Base-by-base conservation (phyloP, 2,113 vertebrate species). In the Varanus komodoensis region DNA sequence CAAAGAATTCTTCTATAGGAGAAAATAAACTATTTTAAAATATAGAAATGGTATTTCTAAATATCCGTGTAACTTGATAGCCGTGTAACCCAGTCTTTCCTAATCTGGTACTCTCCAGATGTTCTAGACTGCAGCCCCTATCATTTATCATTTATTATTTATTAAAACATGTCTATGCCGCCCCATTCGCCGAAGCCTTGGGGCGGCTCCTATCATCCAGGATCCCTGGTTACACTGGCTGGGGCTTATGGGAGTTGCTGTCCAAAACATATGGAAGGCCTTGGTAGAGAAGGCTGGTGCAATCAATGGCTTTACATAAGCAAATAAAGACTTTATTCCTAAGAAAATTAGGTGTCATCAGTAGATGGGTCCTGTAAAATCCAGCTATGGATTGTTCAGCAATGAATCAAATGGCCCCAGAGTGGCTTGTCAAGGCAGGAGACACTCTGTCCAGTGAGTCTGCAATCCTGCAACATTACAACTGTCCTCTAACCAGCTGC, bases 291-390 rank as follows among this genome's bases (percentile, higher is more conserved):
- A 61, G 15, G 12, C 54, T 57, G 54, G 32, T 29, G 3, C 71
- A 69, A 69, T 92, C 93, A 61, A 89, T 89, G 93, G 97, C 29
- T 91, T 92, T 92, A 80, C 86, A 85, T 92, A 95, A 92, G 27
- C 82, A 81, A 93, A 90, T 82, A 89, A 86, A 92, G 93, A 75
- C 79, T 89, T 87, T 83, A 94, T 95, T 94, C 95, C 93, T 94
- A 96, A 94, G 89, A 93, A 94, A 93, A 93, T 93, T 75, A 95
- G 93, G 95, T 92, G 92, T 93, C 93, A 89, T 88, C 92, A 93
- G 93, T 69, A 81, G 93, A 78, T 61, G 84, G 92, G 84, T 89
- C 94, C 87, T 91, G 96, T 90, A 91, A 93, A 95, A 93, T 68
- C 90, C 78, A 95, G 94, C 93, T 94, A 90, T 95, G 93, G 82